These are phyloP conservation scores for Drosophila funebris DNA, from an alignment of 1,140 invertebrate genomes.

Conservation along the genomic window DNA sequence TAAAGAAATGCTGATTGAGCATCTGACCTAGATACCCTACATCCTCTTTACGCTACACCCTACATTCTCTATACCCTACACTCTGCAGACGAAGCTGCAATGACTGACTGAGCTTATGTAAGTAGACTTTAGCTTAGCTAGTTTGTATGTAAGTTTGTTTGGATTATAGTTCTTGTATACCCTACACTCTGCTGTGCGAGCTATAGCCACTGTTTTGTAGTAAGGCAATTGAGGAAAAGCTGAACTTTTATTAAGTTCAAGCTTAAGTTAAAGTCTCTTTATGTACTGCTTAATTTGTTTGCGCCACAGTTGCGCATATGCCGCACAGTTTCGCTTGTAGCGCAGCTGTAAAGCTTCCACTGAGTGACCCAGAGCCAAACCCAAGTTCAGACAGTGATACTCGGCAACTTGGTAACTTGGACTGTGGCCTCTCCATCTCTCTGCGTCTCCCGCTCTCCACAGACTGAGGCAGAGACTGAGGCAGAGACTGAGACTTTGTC, in stretches of 20 bases:
- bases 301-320: not conserved
- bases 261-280: too few relatives aligned
- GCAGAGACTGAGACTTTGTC: not conserved
- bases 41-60: too few relatives aligned
- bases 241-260: too few relatives aligned
- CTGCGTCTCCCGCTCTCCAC: not conserved
- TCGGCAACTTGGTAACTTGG: constrained; percentile 25
- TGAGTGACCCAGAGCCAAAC: constrained; percentile 42
- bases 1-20: too few relatives aligned
- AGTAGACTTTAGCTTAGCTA: not conserved
- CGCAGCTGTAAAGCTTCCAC: constrained; percentile 26
- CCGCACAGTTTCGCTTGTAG: not conserved
- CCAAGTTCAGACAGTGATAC: constrained; percentile 48
- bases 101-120: not conserved
- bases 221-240: not conserved
- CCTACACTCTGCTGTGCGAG: not conserved
- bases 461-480: not conserved
- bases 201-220: not conserved
- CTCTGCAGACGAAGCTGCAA: not conserved
- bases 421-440: not conserved
- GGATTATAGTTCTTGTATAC: not conserved
- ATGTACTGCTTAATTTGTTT: not conserved
- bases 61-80: constrained; percentile 70
- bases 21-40: too few relatives aligned
- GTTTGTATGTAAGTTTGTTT: not conserved